Conservation (phyloP, 2,797 vertebrate genomes). For the Bucorvus abyssinicus region DNA sequence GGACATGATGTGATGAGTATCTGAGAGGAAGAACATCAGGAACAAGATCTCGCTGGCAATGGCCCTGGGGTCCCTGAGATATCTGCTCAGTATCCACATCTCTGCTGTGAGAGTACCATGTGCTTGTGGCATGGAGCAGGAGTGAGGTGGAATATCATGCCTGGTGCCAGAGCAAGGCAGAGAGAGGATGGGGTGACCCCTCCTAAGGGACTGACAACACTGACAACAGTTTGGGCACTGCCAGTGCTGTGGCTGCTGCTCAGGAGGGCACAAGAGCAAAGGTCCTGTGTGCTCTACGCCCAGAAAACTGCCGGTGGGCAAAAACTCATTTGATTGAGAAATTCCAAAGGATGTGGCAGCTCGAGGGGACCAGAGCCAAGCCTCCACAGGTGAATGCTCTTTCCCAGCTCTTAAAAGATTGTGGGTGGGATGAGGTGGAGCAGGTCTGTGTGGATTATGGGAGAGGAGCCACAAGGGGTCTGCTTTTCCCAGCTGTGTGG, state of each 20-base stretch:
- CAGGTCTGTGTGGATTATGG: background rate
- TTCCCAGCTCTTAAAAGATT: background rate
- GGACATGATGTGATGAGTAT: background rate
- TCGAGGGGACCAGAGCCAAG: background rate
- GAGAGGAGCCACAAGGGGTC: background rate
- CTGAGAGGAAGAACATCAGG: background rate
- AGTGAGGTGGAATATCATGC: background rate
- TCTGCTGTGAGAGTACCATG: background rate
- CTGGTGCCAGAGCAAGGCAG: background rate
- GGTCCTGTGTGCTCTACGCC: background rate
- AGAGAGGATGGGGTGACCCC: background rate
- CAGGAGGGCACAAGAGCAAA: background rate
- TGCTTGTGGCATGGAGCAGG: background rate
- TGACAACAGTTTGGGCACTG: background rate
- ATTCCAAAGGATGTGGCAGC: background rate
- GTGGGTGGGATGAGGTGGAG: background rate
- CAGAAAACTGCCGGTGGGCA: background rate
- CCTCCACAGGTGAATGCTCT: background rate
- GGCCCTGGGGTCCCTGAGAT: background rate
- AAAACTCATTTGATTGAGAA: background rate
- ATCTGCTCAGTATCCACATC: background rate
- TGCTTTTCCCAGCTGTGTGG: background rate
- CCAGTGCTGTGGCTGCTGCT: background rate
- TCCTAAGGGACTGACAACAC: background rate
- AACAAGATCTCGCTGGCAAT: background rate